Evolutionary conservation across 1,140 invertebrate genomes (phyloP), one percentile per base, ranked within the genome.

Genomic region (Melipona quadrifasciata): DNA sequence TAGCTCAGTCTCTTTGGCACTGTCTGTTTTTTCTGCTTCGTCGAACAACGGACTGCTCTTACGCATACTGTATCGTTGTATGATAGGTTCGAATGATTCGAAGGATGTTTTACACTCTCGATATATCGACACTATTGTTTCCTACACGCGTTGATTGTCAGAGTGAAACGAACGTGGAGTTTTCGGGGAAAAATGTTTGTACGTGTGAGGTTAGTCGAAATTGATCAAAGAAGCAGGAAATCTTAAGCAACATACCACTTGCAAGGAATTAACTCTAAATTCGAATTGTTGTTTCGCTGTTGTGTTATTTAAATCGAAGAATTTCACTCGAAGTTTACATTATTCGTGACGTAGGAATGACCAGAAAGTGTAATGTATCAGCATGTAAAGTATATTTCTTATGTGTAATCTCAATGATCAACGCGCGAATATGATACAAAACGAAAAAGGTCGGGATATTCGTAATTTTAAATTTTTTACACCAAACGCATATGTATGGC

Each of bases 1-100:
- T 55, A 51, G 34, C 73, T 85, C 87, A 89, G 83, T 83, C 80
- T 89, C 87, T 89, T 89, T 88, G 84, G 76, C 71, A 73, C 80
- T 67, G 76, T 71, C 67, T 76, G 51, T 61, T 39, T 47, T 2
- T 75, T 67, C 55, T 80, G 73, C 68, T 76, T 72, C 67, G 55
- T 79, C 39, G 67, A 55, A 24, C 11, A 51, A 70, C 53, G 47
- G 47, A 27, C 34, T 68, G 51, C 39, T 58, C 34, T 57, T 16
- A 31, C 67, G 64, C 51, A 17, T 39, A 61, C 24, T 61, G 24
- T 47, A 79, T 81, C 70, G 55, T 73, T 21, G 58, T 16, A 19
- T 55, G 57, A 5, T 47, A 27, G 21, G 24, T 73, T 31, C 53
- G 34, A 64, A 82, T 53, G 57, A 65, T 76, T 87, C 64, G 75